phyloP scores from a whole-genome alignment of 2,113 vertebrate species.

The Gymnogyps californianus region DNA sequence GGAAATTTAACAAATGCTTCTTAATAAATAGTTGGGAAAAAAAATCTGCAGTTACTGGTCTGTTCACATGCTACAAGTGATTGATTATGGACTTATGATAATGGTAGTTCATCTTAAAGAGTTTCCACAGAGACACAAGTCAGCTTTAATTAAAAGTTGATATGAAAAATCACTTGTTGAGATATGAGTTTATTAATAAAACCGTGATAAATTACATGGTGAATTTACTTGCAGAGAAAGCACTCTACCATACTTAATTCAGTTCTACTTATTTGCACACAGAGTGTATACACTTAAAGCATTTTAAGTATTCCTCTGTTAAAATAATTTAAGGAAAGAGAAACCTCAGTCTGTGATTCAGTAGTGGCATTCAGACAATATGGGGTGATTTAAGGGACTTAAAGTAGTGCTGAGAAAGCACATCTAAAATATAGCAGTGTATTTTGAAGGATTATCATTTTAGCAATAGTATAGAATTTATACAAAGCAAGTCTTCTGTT shows the following conservation, averaged over 20 bases:
- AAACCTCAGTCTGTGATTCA: background rate
- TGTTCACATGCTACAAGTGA: background rate
- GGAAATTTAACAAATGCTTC: background rate
- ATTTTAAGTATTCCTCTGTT: background rate
- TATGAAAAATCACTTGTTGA: slow-evolving; percentile 39
- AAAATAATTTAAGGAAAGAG: background rate
- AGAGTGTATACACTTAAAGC: background rate
- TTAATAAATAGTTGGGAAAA: background rate
- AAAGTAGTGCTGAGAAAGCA: background rate
- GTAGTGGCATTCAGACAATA: background rate
- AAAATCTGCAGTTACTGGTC: background rate
- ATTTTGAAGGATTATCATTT: background rate
- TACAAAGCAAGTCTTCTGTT: background rate
- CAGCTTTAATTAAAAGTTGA: slow-evolving; percentile 17
- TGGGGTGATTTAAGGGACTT: background rate
- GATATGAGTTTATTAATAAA: slow-evolving; percentile 6
- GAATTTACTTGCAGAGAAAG: slow-evolving; percentile 1
- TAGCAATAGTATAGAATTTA: background rate
- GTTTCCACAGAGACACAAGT: background rate
- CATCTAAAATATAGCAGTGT: rapidly evolving
- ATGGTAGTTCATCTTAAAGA: background rate
- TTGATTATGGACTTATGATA: background rate
- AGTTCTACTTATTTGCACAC: background rate
- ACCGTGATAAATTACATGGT: background rate
- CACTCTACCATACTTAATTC: background rate